These are phyloP conservation scores for Platycercus adscitus DNA, from an alignment of 2,113 vertebrate genomes.

Conservation along the genomic window DNA sequence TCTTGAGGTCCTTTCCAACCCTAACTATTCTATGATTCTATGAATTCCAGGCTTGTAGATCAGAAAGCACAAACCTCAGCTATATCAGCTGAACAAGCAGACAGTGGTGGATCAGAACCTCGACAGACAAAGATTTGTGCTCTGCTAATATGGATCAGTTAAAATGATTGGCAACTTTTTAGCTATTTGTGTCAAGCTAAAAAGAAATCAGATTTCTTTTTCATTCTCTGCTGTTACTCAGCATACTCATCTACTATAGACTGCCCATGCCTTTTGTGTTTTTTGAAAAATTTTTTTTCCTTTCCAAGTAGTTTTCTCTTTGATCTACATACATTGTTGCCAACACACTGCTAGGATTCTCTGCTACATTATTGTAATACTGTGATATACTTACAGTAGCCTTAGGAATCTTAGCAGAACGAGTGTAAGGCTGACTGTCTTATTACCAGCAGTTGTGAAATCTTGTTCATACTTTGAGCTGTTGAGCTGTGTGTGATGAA, in stretches of 20 bases:
- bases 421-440: neutral
- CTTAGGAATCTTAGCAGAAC: neutral
- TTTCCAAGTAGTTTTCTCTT: neutral
- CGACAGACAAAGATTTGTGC: neutral
- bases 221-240: neutral
- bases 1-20: too few relatives aligned
- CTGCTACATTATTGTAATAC: neutral
- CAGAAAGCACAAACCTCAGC: neutral
- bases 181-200: neutral
- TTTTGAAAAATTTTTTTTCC: neutral
- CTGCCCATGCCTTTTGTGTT: neutral
- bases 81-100: neutral
- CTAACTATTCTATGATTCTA: too few relatives aligned
- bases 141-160: neutral
- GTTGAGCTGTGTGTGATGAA: neutral
- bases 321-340: neutral
- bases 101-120: neutral
- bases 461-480: neutral
- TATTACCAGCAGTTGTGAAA: neutral
- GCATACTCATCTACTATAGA: fast-evolving
- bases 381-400: neutral
- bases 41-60: neutral
- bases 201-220: neutral
- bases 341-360: neutral
- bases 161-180: neutral